Percentiles rank a stretch among this genome's conserved stretches.
Conservation (phyloP, 2,888 invertebrate genomes). For the Portevinia maculata region DNA sequence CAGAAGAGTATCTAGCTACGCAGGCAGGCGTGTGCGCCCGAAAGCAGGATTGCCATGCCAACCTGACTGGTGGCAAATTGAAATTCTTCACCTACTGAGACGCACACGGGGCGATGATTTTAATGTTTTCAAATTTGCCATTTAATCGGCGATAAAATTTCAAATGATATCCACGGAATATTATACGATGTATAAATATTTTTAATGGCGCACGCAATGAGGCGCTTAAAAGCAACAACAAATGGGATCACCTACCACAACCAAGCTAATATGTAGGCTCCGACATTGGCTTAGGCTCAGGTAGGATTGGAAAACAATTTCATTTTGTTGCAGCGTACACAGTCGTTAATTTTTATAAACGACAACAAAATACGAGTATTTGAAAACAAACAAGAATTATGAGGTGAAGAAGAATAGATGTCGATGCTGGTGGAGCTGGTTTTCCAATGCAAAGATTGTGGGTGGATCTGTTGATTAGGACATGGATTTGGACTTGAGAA, state of each 20-base stretch:
- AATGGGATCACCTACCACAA: neutral
- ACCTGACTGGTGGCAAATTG: conserved; percentile 32
- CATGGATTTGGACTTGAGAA: too few species aligned
- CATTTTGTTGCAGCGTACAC: conserved; percentile 60
- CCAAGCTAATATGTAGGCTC: neutral
- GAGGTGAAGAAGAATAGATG: conserved; percentile 1
- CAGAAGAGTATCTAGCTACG: conserved; percentile 9
- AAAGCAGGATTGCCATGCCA: conserved; percentile 54
- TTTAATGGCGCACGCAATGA: conserved; percentile 63
- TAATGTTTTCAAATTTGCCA: conserved; percentile 71
- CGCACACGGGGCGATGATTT: conserved; percentile 68
- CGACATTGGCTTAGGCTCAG: neutral
- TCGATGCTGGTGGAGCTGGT: neutral
- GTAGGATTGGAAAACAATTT: conserved; percentile 59
- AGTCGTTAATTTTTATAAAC: conserved; percentile 41
- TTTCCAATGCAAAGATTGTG: too few species aligned
- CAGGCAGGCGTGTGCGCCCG: conserved; percentile 17
- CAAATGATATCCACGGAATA: conserved; percentile 70
- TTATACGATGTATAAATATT: conserved; percentile 57
- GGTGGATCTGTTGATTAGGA: too few species aligned
- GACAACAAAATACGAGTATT: conserved; percentile 1
- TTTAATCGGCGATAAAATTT: conserved; percentile 74
- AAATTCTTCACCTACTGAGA: conserved; percentile 57
- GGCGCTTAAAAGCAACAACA: conserved; percentile 56
- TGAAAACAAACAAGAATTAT: conserved; percentile 17